Evolutionary conservation across 1,140 invertebrate genomes (phyloP).

Genomic region (Idris sp.): DNA sequence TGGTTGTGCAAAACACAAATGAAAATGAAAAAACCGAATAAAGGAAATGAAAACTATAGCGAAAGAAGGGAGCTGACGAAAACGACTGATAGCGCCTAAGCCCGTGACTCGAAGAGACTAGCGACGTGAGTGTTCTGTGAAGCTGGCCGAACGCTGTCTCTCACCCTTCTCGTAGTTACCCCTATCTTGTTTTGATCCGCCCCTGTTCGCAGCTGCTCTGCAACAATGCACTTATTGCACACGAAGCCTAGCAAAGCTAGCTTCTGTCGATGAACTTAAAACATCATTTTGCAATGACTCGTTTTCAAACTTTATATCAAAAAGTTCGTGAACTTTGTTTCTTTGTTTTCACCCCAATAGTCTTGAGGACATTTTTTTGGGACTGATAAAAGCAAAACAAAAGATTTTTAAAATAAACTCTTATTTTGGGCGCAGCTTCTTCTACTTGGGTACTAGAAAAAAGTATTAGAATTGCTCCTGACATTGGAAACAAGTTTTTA

Average conservation of each 20-base stretch:
- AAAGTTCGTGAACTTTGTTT: too few species aligned
- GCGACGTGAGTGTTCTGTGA: slow-evolving; percentile 61
- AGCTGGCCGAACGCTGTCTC: slow-evolving; percentile 45
- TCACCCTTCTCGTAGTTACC: slow-evolving; percentile 33
- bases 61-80: slow-evolving; percentile 76
- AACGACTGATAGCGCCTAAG: slow-evolving; percentile 76
- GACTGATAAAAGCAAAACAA: too few species aligned
- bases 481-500: too few species aligned
- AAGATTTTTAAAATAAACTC: too few species aligned
- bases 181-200: slow-evolving; percentile 11
- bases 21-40: slow-evolving; percentile 68
- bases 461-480: too few species aligned
- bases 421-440: too few species aligned
- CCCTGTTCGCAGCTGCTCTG: slow-evolving; percentile 31
- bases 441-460: too few species aligned
- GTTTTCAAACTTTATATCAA: too few species aligned
- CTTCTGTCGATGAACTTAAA: neutral
- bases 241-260: too few species aligned
- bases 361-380: too few species aligned
- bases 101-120: slow-evolving; percentile 74
- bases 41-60: slow-evolving; percentile 78
- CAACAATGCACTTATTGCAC: slow-evolving; percentile 6
- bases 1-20: slow-evolving; percentile 26
- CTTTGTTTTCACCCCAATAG: too few species aligned
- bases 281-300: neutral